Percentiles rank a stretch among this genome's conserved stretches.
These are phyloP conservation scores for Clistopyga incitator DNA, from an alignment of 2,888 invertebrate species.

Conservation along the genomic window DNA sequence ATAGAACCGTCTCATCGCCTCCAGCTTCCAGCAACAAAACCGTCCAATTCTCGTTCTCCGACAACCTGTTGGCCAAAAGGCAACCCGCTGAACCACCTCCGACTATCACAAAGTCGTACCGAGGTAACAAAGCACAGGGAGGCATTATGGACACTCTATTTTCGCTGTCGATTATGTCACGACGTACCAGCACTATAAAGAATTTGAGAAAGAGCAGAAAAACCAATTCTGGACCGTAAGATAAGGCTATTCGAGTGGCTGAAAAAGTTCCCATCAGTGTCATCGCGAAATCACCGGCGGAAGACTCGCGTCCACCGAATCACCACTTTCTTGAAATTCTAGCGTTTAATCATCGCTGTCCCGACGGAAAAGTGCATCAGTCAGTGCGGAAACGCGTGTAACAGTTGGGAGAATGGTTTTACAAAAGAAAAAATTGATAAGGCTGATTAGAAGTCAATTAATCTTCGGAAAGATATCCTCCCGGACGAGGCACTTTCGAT, in stretches of 20 bases:
- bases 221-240: constrained; percentile 88
- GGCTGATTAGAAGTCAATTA: neutral
- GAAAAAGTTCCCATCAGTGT: constrained; percentile 85
- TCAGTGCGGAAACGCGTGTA: neutral
- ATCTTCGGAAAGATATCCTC: constrained; percentile 1
- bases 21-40: constrained; percentile 93
- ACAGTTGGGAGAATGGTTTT: neutral
- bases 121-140: constrained; percentile 85
- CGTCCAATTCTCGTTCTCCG: constrained; percentile 90
- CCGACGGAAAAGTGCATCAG: neutral
- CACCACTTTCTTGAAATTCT: neutral
- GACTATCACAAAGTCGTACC: constrained; percentile 89
- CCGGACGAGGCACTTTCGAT: constrained; percentile 40
- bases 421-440: neutral
- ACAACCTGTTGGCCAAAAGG: constrained; percentile 91
- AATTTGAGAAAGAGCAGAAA: constrained; percentile 88
- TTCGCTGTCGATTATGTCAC: constrained; percentile 89
- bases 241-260: constrained; percentile 88
- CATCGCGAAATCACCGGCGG: constrained; percentile 58
- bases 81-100: constrained; percentile 94
- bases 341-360: neutral
- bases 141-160: constrained; percentile 87
- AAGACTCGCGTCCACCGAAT: neutral
- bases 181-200: constrained; percentile 88
- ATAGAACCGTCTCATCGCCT: constrained; percentile 89